Evolutionary conservation across 2,888 invertebrate species (phyloP), one percentile per base, ranked within the genome.

Genomic region (Apodemia zela): DNA sequence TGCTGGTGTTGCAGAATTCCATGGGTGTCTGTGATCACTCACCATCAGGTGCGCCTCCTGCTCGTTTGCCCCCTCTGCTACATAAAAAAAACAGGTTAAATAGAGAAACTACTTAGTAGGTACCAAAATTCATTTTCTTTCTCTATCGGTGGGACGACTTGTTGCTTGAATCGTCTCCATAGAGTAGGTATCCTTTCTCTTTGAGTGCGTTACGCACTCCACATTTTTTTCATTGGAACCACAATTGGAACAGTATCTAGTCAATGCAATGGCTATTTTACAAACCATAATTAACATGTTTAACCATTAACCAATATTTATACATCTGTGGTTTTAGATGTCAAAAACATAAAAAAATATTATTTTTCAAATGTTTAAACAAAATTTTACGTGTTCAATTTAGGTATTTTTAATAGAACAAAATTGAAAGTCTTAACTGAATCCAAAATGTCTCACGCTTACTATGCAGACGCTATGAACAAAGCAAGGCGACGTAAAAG

Each of bases 401-500:
- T 42, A 42, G n/a, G n/a, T n/a, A 15, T 42, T 4, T 15, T 5
- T n/a, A 42, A 5, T 15, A n/a, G 6, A 42, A 15, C n/a, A 42
- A 42, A 42, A 42, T 42, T 42, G n/a, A 15, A 42, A 42, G 42
- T 35, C 1, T 42, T 15, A 15, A 42, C 33, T 33, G 33, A 42
- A 42, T 42, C n/a, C 29, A 68, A 62, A 60, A 74, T 84, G 84
- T 59, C 73, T 13, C 75, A 78, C 63, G 82, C 67, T 2, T 87
- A 81, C 63, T 74, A 70, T 38, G 74, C 75, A 2, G 89, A 89
- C 33, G 81, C 81, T 0, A 70, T 72, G 67, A 68, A 68, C 0
- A 75, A 65, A 13, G 67, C 84, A 0, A 71, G 67, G 11, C 75
- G 79, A 0, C 78, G 87, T 7, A 79, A 80, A 60, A 75, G 77